Base-by-base conservation (phyloP, 2,797 vertebrate genomes). In the Sciurus carolinensis region DNA sequence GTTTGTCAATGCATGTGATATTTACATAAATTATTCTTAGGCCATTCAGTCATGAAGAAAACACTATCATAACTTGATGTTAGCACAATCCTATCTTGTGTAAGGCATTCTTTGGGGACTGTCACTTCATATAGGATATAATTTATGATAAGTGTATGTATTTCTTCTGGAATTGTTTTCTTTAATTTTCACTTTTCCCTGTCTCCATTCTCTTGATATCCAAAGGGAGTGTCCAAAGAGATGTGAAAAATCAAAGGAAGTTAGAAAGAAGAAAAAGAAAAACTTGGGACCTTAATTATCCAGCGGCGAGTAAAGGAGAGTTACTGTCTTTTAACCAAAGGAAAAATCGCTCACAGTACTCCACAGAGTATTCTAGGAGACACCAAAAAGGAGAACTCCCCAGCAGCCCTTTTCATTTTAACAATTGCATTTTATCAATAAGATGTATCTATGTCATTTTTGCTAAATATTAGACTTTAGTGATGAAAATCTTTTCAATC, bases 381-480 rank as follows among this genome's bases (percentile, higher is more conserved):
- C 1, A 12, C 36, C 39, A 50, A 80, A 96, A 94, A 71, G 50
- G n/a, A 80, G 7, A 82, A 81, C 89, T 96, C 66, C 66, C 30
- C 11, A 66, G 52, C 5, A 81, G 28, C 2, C 3, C 67, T 94
- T 76, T 24, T 4, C 7, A n/a, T 30, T 77, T 83, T 87, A 93
- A 84, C 6, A 76, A 67, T 18, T 92, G 2, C 13, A 69, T 95
- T 95, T 95, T 83, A 54, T 87, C 50, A 87, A 64, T 67, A 30
- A 87, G n/a, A 22, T 67, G 50, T 76, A 88, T 91, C 75, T 47
- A 85, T 90, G 85, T 87, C 26, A 89, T 73, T 95, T 95, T 42
- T 88, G 75, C 57, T 86, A 82, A 67, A 86, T 87, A 67, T 75
- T 83, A 85, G 91, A 5, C 33, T 66, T 33, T 84, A 9, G 22